Base-by-base conservation (phyloP, 1,140 invertebrate genomes). In the Yoshiicerus persimilis region DNA sequence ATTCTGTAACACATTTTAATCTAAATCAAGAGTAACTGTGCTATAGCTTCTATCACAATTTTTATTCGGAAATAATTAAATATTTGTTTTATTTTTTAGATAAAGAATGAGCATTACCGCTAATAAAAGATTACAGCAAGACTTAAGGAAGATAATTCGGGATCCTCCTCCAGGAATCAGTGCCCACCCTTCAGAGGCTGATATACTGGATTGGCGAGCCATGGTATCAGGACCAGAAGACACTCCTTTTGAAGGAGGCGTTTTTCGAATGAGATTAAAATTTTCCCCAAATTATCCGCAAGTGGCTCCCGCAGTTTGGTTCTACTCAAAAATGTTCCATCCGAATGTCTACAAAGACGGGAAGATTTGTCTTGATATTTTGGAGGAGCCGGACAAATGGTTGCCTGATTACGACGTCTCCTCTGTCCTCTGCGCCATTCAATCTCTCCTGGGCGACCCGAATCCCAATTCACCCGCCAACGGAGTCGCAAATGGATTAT, bases 331-430 rank as follows among this genome's bases (percentile, higher is more conserved):
- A 89, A 94, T 95, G 87, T 95, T 94, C 91, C 94, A 95, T 91
- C 94, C 94, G 30, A 95, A 94, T 90, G 94, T 94, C 88, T 94
- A 93, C 91, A 93, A 92, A 87, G 94, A 94, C 91, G 94, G 94
- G 70, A 92, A 92, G 89, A 94, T 94, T 89, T 94, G 94, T 92
- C 91, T 94, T 86, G 94, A 95, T 91, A 95, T 95, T 88, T 91
- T 94, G 25, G 89, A 92, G 86, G 92, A 92, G 70, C 8, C 9
- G 2, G 10, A 25, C n/a, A 93, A 94, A 89, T 94, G 94, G 94
- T 94, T 93, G 25, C 94, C 94, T 32, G 93, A 94, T 23, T 91
- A 95, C 62, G 94, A 94, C 30, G 93, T 94, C 86, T 93, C 93
- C 30, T 94, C 94, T 93, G 93, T 94, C 23, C 90, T 94, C 32